Evolutionary conservation across 2,888 invertebrate species (phyloP), one percentile per base, ranked within the genome.

Genomic region (Polia nebulosa): DNA sequence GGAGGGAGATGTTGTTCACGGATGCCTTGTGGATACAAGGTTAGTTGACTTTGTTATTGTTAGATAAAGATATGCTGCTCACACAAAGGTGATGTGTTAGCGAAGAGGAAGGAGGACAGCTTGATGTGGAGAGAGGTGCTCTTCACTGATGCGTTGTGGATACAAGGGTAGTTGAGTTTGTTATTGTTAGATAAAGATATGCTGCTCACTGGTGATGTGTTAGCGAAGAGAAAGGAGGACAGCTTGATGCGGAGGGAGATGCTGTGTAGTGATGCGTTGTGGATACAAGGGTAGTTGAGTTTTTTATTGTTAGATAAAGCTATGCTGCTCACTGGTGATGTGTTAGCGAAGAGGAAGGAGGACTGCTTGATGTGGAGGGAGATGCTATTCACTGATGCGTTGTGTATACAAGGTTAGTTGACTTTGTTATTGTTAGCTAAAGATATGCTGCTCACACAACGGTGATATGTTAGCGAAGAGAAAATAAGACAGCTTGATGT

Each of bases 1-100:
- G 96, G 96, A 90, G 83, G 5, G 94, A 92, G 17, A 65, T 96
- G 45, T 68, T 96, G 73, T 96, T 96, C 62, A 94, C 94, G 0
- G 94, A 96, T 80, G 89, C 92, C 0, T 75, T 93, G 52, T 95
- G 95, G 94, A 79, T 86, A 56, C 84, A 86, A 87, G 95, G 96
- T 95, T 81, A 78, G 74, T 59, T n/a, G 3, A 13, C 1, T 32
- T n/a, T 36, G 0, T 25, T 45, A n/a, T n/a, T n/a, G n/a, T n/a
- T n/a, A n/a, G n/a, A n/a, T 45, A 45, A 39, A 39, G 15, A 15
- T 36, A 15, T 13, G 15, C 36, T 36, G 13, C 2, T n/a, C n/a
- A n/a, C n/a, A n/a, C n/a, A n/a, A n/a, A n/a, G n/a, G n/a, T n/a
- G n/a, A n/a, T n/a, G n/a, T n/a, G n/a, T n/a, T n/a, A n/a, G n/a